phyloP scores from a whole-genome alignment of 2,888 invertebrate species.

The Sclerodermus sp. region DNA sequence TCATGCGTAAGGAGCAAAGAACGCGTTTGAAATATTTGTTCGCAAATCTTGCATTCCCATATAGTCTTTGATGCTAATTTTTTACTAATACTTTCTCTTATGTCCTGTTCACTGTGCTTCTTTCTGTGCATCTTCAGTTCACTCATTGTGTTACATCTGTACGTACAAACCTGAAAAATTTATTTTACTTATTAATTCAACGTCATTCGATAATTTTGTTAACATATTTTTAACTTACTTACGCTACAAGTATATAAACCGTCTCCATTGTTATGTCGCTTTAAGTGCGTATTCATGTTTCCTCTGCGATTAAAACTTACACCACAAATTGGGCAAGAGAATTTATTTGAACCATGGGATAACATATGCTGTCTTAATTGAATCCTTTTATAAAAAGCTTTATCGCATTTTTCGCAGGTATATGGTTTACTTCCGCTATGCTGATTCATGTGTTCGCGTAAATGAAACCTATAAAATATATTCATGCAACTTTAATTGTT shows the following conservation, averaged over 20 bases:
- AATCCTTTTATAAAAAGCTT: constrained; percentile 52
- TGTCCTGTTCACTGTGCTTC: constrained; percentile 41
- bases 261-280: constrained; percentile 40
- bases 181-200: not conserved
- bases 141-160: constrained; percentile 44
- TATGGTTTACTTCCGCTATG: constrained; percentile 53
- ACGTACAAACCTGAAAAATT: constrained; percentile 37
- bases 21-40: constrained; percentile 37
- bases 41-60: constrained; percentile 42
- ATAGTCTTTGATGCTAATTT: constrained; percentile 28
- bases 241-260: constrained; percentile 45
- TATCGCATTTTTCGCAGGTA: constrained; percentile 55
- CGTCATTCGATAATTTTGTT: not conserved
- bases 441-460: constrained; percentile 58
- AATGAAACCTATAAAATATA: constrained; percentile 53
- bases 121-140: constrained; percentile 45
- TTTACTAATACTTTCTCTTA: constrained; percentile 34
- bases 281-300: constrained; percentile 50
- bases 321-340: constrained; percentile 45
- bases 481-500: no score
- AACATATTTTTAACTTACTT: constrained; percentile 17
- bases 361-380: constrained; percentile 49
- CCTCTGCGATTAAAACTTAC: constrained; percentile 48
- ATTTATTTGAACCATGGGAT: constrained; percentile 43
- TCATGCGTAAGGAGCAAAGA: constrained; percentile 41